Evolutionary conservation across 2,888 invertebrate species (phyloP).

Genomic region (Pyrrhopygopsis socrates): DNA sequence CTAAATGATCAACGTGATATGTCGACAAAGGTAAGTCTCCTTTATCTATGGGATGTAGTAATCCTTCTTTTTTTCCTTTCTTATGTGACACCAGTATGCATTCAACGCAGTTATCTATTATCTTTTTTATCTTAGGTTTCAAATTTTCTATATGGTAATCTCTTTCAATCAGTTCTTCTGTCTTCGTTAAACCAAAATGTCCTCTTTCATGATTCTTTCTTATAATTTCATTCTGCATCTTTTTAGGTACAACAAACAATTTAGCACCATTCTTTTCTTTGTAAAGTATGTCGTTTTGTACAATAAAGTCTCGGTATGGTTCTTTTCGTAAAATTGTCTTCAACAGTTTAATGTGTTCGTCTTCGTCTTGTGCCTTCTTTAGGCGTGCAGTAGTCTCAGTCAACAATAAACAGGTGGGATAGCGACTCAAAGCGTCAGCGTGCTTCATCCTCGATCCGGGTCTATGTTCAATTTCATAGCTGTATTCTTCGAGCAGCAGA

Average conservation of each 20-base stretch:
- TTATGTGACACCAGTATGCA: slow-evolving; percentile 70
- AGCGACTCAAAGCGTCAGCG: slow-evolving; percentile 81
- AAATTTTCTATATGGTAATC: slow-evolving; percentile 76
- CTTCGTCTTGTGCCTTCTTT: slow-evolving; percentile 72
- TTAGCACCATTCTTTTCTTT: slow-evolving; percentile 64
- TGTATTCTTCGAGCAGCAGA: slow-evolving; percentile 77
- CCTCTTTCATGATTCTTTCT: slow-evolving; percentile 77
- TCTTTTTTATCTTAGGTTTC: slow-evolving; percentile 40
- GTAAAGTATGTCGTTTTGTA: slow-evolving; percentile 63
- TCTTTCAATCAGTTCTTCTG: slow-evolving; percentile 73
- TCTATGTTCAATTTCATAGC: slow-evolving; percentile 83
- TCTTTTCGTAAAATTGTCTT: slow-evolving; percentile 71
- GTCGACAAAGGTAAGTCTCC: slow-evolving; percentile 76
- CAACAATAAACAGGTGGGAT: slow-evolving; percentile 69
- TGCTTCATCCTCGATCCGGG: slow-evolving; percentile 78
- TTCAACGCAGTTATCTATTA: slow-evolving; percentile 69
- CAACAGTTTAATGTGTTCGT: slow-evolving; percentile 52
- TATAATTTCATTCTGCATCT: slow-evolving; percentile 86
- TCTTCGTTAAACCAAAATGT: slow-evolving; percentile 80
- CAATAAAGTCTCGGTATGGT: slow-evolving; percentile 63
- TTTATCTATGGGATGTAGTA: background rate
- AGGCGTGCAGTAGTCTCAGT: slow-evolving; percentile 34
- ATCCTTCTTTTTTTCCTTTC: background rate
- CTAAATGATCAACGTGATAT: slow-evolving; percentile 87
- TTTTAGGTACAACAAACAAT: slow-evolving; percentile 78